A percentile compares a stretch with the other conserved stretches of the same genome.
Evolutionary conservation across 2,113 vertebrate species (phyloP).

Genomic region (Cinclus mexicanus): DNA sequence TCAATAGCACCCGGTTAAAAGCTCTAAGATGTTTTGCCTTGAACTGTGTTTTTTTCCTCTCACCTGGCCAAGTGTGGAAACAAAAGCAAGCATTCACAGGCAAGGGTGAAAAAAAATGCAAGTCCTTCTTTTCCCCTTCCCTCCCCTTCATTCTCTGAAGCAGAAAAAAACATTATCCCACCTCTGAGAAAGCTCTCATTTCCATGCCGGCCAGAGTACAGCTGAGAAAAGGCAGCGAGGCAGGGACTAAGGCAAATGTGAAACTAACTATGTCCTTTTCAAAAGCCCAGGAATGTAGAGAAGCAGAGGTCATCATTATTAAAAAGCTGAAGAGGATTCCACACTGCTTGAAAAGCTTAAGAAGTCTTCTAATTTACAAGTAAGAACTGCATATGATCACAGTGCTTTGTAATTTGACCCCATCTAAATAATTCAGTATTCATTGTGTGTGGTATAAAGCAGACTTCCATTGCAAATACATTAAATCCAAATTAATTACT

Average conservation of each 20-base stretch:
- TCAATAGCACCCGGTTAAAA: not conserved
- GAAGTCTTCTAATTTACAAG: not conserved
- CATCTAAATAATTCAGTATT: constrained; percentile 31
- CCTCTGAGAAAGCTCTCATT: not conserved
- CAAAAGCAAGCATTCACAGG: not conserved
- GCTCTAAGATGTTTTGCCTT: not conserved
- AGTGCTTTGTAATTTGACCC: constrained; percentile 1
- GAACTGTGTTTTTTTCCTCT: not conserved
- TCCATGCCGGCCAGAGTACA: not conserved
- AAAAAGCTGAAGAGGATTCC: not conserved
- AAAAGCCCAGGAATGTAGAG: not conserved
- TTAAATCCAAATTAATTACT: constrained; percentile 11
- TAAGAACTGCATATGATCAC: not conserved
- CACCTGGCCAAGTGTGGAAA: not conserved
- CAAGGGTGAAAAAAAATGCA: not conserved
- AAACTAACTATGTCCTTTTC: not conserved
- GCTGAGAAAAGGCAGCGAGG: not conserved
- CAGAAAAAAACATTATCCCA: not conserved
- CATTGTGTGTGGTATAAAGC: not conserved
- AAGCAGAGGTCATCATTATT: not conserved
- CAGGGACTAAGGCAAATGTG: not conserved
- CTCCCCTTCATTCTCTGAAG: not conserved
- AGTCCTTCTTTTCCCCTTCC: not conserved
- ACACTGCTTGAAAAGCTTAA: constrained; percentile 8
- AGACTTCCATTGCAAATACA: not conserved